These are phyloP conservation scores for Hydrolagus colliei DNA, from an alignment of 2,797 vertebrate species.

Conservation along the genomic window DNA sequence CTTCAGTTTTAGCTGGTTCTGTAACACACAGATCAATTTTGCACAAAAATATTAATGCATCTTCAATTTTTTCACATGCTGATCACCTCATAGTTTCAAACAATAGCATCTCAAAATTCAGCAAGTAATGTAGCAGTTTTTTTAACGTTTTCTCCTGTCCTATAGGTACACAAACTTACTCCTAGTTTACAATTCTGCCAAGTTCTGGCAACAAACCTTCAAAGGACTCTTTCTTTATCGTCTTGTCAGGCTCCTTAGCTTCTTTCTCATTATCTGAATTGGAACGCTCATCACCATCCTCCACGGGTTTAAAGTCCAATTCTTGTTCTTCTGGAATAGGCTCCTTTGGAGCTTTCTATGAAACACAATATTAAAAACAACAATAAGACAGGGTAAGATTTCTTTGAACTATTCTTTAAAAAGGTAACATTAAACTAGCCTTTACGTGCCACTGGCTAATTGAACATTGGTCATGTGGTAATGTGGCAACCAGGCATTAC, in stretches of 20 bases:
- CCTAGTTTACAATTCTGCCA: too few species aligned
- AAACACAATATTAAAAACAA: constrained; percentile 31
- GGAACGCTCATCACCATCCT: constrained; percentile 70
- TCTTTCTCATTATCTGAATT: constrained; percentile 76
- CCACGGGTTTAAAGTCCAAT: constrained; percentile 83
- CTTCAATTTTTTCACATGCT: background rate
- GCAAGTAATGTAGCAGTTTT: background rate
- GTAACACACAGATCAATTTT: constrained; percentile 40
- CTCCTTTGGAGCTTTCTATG: constrained; percentile 88
- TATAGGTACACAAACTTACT: too few species aligned
- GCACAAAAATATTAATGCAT: too few species aligned
- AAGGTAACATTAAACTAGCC: background rate
- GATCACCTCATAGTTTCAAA: background rate
- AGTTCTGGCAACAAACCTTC: constrained; percentile 44
- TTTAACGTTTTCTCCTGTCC: background rate
- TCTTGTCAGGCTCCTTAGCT: constrained; percentile 77
- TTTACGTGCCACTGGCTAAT: background rate
- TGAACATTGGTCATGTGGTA: background rate
- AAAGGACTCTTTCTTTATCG: constrained; percentile 59
- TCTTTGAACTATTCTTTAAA: background rate
- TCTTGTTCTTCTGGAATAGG: constrained; percentile 93
- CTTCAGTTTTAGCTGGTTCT: constrained; percentile 56
- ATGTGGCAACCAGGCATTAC: too few species aligned
- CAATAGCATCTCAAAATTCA: background rate
- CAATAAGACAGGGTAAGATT: constrained; percentile 4